These are phyloP conservation scores for Caenorhabditis auriculariae DNA, from an alignment of 2,888 invertebrate species.

Conservation along the genomic window DNA sequence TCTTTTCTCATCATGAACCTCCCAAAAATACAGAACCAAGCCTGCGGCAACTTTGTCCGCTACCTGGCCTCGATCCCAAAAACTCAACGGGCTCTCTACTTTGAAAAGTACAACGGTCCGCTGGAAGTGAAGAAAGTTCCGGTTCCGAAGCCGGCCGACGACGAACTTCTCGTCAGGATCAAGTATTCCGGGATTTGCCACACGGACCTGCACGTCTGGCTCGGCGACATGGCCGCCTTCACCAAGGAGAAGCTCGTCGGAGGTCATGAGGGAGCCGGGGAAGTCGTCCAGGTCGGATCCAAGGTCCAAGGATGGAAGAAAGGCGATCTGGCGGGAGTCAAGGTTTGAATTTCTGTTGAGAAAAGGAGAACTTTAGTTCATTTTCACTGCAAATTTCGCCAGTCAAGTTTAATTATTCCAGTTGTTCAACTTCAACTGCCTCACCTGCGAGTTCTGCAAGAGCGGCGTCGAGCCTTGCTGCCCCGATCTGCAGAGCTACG, in stretches of 20 bases:
- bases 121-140: conserved; percentile 4
- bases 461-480: conserved; percentile 20
- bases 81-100: neutral
- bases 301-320: conserved; percentile 16
- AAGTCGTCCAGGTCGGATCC: conserved; percentile 15
- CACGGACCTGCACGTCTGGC: conserved; percentile 12
- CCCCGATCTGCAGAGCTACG: neutral
- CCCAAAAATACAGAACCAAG: no score
- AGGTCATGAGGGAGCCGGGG: conserved; percentile 26
- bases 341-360: conserved; percentile 6
- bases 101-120: neutral
- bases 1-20: no score
- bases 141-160: conserved; percentile 9
- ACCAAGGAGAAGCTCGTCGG: conserved; percentile 13
- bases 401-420: conserved; percentile 9
- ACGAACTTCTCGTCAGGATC: conserved; percentile 16
- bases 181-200: conserved; percentile 23
- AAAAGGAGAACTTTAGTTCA: neutral
- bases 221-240: neutral
- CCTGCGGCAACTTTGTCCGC: no score
- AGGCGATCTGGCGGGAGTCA: conserved; percentile 24
- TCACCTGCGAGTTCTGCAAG: conserved; percentile 26
- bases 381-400: conserved; percentile 2
- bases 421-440: conserved; percentile 23
- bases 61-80: no score